Conservation (phyloP, 2,888 invertebrate genomes). For the Sepiola atlantica region DNA sequence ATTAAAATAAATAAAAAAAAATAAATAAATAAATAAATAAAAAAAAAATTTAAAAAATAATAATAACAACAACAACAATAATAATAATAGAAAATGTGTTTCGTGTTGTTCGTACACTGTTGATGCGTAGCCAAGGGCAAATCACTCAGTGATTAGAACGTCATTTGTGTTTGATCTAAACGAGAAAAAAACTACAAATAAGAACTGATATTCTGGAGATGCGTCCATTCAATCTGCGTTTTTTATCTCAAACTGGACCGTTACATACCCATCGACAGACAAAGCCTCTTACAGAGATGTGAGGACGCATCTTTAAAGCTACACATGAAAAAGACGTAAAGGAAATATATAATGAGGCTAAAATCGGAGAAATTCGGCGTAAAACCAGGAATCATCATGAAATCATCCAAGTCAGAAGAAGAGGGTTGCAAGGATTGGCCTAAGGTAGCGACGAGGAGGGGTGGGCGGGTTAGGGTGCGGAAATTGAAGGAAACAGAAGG, state of each 20-base stretch:
- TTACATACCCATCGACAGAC: too few relatives aligned
- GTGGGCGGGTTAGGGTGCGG: neutral
- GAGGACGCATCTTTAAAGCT: too few relatives aligned
- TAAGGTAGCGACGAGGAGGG: neutral
- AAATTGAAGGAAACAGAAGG: neutral
- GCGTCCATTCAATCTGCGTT: too few relatives aligned
- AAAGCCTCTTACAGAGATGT: too few relatives aligned
- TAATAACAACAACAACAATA: too few relatives aligned
- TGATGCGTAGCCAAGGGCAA: neutral
- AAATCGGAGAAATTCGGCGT: neutral
- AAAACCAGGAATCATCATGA: neutral
- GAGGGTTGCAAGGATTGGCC: neutral
- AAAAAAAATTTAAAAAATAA: too few relatives aligned
- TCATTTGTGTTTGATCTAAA: neutral
- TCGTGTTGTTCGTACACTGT: neutral
- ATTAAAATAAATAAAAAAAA: neutral
- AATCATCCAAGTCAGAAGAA: neutral
- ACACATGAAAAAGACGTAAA: neutral
- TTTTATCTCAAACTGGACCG: too few relatives aligned
- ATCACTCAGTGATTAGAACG: neutral
- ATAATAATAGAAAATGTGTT: neutral
- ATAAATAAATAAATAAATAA: too few relatives aligned
- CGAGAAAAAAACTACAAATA: neutral
- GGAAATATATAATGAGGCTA: neutral
- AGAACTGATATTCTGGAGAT: too few relatives aligned